Evolutionary conservation across 2,888 invertebrate species (phyloP).

Genomic region (Apamea anceps): DNA sequence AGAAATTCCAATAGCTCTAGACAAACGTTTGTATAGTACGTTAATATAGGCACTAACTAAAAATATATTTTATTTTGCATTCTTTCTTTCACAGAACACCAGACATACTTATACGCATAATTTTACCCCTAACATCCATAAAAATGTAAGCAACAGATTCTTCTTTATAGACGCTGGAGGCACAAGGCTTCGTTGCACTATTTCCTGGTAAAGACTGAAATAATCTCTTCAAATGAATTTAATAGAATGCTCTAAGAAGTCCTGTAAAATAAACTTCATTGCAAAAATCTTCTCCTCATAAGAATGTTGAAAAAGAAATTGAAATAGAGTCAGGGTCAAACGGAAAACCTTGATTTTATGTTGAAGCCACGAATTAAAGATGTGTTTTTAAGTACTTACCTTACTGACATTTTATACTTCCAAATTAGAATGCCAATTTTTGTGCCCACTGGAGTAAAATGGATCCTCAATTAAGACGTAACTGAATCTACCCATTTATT

Average conservation of each 20-base stretch:
- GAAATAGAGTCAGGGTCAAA: not conserved
- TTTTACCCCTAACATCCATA: not conserved
- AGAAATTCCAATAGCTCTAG: not conserved
- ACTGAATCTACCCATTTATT: slow-evolving; percentile 38
- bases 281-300: not conserved
- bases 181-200: not conserved
- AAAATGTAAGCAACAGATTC: not conserved
- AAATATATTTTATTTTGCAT: not conserved
- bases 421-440: slow-evolving; percentile 19
- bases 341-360: not conserved
- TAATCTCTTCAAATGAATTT: not conserved
- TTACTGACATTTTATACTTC: not conserved
- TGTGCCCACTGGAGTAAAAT: slow-evolving; percentile 31
- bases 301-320: not conserved
- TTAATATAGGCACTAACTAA: not conserved
- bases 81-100: too few species aligned
- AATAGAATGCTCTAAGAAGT: not conserved
- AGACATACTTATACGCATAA: not conserved
- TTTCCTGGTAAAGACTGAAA: not conserved
- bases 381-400: not conserved
- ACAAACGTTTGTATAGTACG: not conserved
- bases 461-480: slow-evolving; percentile 30
- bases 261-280: too few species aligned
- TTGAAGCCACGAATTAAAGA: not conserved
- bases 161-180: not conserved